phyloP scores from a whole-genome alignment of 2,888 invertebrate species.

The Morinoia aosen region DNA sequence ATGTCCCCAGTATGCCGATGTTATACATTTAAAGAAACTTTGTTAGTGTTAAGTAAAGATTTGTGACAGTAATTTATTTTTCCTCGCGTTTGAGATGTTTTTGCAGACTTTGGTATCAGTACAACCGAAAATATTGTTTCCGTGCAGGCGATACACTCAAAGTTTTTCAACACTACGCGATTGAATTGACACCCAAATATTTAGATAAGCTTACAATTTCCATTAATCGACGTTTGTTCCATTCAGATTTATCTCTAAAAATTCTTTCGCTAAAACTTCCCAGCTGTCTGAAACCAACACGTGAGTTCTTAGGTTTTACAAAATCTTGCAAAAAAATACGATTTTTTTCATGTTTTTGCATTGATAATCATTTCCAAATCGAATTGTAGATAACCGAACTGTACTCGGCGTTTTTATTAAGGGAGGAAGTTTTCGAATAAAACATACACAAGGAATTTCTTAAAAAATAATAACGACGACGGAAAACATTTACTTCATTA shows the following conservation, averaged over 20 bases:
- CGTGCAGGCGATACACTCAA: neutral
- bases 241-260: neutral
- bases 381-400: too few relatives aligned
- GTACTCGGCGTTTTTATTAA: too few relatives aligned
- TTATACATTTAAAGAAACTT: too few relatives aligned
- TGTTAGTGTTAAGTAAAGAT: neutral
- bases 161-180: neutral
- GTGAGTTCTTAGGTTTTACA: neutral
- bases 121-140: neutral
- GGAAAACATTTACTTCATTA: neutral
- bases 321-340: neutral
- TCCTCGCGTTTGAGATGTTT: neutral
- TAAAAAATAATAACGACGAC: neutral
- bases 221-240: neutral
- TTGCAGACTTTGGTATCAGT: neutral
- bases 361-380: too few relatives aligned
- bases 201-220: neutral
- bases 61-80: neutral
- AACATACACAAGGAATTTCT: neutral
- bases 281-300: too few relatives aligned
- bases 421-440: neutral
- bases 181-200: neutral
- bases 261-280: neutral
- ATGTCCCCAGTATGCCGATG: too few relatives aligned
- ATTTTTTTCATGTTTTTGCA: neutral